These are phyloP conservation scores for Odontomachus brunneus DNA, from an alignment of 1,140 invertebrate genomes.

Conservation along the genomic window DNA sequence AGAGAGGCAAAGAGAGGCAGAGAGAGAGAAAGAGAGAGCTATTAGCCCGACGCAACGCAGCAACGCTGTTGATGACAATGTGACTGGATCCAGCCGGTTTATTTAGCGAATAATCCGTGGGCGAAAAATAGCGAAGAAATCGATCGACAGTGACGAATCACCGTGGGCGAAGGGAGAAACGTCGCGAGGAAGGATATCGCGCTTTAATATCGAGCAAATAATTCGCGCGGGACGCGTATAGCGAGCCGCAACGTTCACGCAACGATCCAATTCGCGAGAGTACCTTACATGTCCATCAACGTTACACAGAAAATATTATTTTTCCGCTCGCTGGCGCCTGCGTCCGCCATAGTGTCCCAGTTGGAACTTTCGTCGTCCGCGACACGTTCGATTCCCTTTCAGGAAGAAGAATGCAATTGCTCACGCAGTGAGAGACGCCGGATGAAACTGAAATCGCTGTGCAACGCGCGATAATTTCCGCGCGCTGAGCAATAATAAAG, in stretches of 20 bases:
- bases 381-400: slow-evolving; percentile 14
- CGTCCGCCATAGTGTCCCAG: not conserved
- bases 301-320: slow-evolving; percentile 17
- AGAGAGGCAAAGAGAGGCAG: too few relatives aligned
- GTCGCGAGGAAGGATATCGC: slow-evolving; percentile 29
- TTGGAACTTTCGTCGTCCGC: not conserved
- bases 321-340: not conserved
- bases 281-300: not conserved
- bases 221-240: slow-evolving; percentile 24
- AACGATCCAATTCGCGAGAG: not conserved
- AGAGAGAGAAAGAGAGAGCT: not conserved
- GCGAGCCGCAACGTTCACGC: slow-evolving; percentile 1
- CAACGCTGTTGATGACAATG: slow-evolving; percentile 17
- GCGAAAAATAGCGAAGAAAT: slow-evolving; percentile 42
- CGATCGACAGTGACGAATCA: slow-evolving; percentile 51
- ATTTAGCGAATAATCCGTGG: slow-evolving; percentile 34
- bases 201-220: slow-evolving; percentile 29
- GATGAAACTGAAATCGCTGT: not conserved
- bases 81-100: slow-evolving; percentile 28
- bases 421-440: too few relatives aligned
- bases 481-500: slow-evolving; percentile 6
- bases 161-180: not conserved
- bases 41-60: not conserved
- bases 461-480: not conserved
- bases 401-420: too few relatives aligned